These are phyloP conservation scores for Naja naja DNA, from an alignment of 2,113 vertebrate genomes.

Conservation along the genomic window DNA sequence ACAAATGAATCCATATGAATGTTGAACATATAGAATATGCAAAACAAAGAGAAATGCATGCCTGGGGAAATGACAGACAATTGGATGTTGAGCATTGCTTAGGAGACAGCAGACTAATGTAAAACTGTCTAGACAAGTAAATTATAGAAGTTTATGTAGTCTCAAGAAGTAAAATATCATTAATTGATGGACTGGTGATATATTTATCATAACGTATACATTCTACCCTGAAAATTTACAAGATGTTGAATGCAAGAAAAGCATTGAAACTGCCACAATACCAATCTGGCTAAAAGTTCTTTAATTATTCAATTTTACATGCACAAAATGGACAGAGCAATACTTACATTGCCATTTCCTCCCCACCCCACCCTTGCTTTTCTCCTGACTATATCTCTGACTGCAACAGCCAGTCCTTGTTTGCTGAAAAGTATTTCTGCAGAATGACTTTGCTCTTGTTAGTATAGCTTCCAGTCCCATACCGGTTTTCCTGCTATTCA, in stretches of 20 bases:
- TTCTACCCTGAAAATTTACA: neutral
- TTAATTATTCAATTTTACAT: neutral
- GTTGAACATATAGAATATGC: neutral
- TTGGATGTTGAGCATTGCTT: neutral
- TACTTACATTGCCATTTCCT: neutral
- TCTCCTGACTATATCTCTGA: neutral
- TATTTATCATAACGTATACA: neutral
- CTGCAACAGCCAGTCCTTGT: neutral
- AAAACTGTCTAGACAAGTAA: slow-evolving; percentile 19
- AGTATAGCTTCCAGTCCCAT: neutral
- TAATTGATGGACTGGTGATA: neutral
- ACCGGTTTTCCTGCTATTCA: slow-evolving; percentile 28
- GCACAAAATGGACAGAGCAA: neutral
- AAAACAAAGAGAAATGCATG: neutral
- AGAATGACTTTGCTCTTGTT: neutral
- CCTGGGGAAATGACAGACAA: neutral
- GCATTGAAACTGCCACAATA: neutral
- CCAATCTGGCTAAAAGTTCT: neutral
- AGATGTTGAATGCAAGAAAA: neutral
- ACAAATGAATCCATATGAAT: neutral
- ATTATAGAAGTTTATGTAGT: slow-evolving; percentile 11
- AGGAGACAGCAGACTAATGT: neutral
- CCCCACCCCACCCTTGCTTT: neutral
- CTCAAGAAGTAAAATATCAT: slow-evolving; percentile 4
- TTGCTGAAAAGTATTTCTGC: neutral